A percentile compares a stretch with the other conserved stretches of the same genome.
phyloP scores from a whole-genome alignment of 2,888 invertebrate genomes.

The Drepana falcataria region DNA sequence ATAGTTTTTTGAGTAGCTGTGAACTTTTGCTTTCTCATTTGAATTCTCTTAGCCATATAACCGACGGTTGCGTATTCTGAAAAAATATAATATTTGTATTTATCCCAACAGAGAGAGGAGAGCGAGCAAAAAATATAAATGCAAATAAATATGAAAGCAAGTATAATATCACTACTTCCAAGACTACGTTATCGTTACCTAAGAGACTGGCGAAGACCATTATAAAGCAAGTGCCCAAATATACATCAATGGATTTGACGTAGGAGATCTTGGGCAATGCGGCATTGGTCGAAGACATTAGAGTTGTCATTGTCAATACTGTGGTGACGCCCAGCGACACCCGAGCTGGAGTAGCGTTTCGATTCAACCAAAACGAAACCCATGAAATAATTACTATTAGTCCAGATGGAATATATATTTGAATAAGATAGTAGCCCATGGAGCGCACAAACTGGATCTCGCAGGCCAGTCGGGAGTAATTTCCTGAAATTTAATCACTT shows the following conservation, averaged over 20 bases:
- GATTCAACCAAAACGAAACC: slow-evolving; percentile 98
- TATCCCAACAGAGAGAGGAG: neutral
- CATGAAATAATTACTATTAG: slow-evolving; percentile 98
- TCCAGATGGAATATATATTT: slow-evolving; percentile 98
- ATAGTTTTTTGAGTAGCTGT: slow-evolving; percentile 93
- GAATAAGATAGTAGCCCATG: slow-evolving; percentile 99
- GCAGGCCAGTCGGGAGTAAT: slow-evolving; percentile 96
- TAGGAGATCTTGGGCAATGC: slow-evolving; percentile 98
- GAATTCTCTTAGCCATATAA: slow-evolving; percentile 97
- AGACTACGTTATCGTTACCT: slow-evolving; percentile 78
- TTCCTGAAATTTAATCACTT: slow-evolving; percentile 81
- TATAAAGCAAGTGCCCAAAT: slow-evolving; percentile 98
- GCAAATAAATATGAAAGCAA: neutral
- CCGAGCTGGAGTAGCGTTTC: slow-evolving; percentile 95
- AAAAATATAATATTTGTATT: slow-evolving; percentile 26
- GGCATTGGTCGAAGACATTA: slow-evolving; percentile 97
- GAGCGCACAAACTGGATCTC: slow-evolving; percentile 98
- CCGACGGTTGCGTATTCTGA: slow-evolving; percentile 98
- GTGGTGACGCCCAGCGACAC: slow-evolving; percentile 96
- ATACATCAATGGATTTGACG: slow-evolving; percentile 98
- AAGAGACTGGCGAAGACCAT: slow-evolving; percentile 99
- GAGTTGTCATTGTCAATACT: slow-evolving; percentile 97
- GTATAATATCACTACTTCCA: neutral
- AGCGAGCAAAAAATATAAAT: neutral
- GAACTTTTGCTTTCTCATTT: slow-evolving; percentile 95